phyloP scores from a whole-genome alignment of 2,113 vertebrate genomes.

The Trochalopteron elliotii region DNA sequence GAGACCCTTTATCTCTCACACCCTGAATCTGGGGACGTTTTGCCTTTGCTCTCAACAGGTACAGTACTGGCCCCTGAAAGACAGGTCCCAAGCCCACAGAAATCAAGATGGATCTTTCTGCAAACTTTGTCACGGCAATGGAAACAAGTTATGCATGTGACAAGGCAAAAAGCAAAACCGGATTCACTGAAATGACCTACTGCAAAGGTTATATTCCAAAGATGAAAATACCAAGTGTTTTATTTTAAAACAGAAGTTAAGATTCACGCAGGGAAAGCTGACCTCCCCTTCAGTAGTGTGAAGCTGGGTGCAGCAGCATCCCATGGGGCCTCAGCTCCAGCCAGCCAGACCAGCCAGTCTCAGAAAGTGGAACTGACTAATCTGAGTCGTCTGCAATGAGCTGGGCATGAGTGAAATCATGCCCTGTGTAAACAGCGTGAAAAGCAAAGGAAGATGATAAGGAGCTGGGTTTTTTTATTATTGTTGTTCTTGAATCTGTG shows the following conservation, averaged over 20 bases:
- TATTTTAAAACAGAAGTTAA: not conserved
- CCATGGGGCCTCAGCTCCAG: not conserved
- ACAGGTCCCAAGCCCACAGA: not conserved
- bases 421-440: not conserved
- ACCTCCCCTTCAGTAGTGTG: rapidly evolving
- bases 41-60: not conserved
- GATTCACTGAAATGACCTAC: not conserved
- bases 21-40: not conserved
- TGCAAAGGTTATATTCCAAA: not conserved
- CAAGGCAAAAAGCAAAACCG: not conserved
- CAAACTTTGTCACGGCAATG: not conserved
- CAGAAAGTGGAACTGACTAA: slow-evolving; percentile 47
- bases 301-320: not conserved
- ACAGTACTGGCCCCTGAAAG: not conserved
- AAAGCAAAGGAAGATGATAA: slow-evolving; percentile 23
- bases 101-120: not conserved
- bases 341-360: not conserved
- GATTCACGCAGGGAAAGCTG: not conserved
- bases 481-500: not conserved
- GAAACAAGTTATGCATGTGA: not conserved
- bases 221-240: not conserved
- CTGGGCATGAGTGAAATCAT: slow-evolving; percentile 21
- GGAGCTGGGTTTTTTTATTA: not conserved
- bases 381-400: not conserved
- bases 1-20: not conserved